These are phyloP conservation scores for Hedya salicella DNA, from an alignment of 2,888 invertebrate species.

Conservation along the genomic window DNA sequence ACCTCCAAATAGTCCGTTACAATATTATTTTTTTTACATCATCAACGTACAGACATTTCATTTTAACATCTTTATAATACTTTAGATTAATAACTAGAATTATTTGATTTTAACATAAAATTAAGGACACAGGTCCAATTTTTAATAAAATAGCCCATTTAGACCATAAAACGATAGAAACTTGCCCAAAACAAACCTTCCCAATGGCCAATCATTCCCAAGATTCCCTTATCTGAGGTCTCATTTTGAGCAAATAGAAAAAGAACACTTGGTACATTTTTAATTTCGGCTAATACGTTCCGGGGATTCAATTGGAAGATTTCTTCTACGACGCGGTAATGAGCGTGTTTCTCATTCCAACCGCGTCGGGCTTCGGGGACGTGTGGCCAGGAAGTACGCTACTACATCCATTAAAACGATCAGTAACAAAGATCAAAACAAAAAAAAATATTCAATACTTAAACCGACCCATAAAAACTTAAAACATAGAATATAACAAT, in stretches of 20 bases:
- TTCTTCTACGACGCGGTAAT: conserved; percentile 56
- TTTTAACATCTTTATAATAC: too few relatives aligned
- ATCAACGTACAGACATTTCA: too few relatives aligned
- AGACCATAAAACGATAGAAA: not conserved
- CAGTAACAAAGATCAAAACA: not conserved
- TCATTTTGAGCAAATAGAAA: conserved; percentile 24
- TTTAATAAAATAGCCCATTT: not conserved
- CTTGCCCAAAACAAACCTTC: not conserved
- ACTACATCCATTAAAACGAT: too few relatives aligned
- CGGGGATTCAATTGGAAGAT: conserved; percentile 41
- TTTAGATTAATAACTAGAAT: too few relatives aligned
- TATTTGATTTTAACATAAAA: too few relatives aligned
- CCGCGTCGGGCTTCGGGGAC: conserved; percentile 51
- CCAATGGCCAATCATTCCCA: conserved; percentile 10
- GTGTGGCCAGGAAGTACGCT: conserved; percentile 49
- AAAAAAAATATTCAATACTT: too few relatives aligned
- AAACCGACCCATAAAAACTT: too few relatives aligned
- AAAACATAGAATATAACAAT: too few relatives aligned
- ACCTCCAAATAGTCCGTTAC: too few relatives aligned
- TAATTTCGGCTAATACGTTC: conserved; percentile 42
- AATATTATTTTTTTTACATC: too few relatives aligned
- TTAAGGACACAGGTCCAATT: not conserved
- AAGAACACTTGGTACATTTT: conserved; percentile 33
- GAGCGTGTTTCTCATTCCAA: conserved; percentile 64
- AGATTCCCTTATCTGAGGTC: conserved; percentile 3